Base-by-base conservation (phyloP, 1,140 invertebrate genomes). In the Conus ventricosus region DNA sequence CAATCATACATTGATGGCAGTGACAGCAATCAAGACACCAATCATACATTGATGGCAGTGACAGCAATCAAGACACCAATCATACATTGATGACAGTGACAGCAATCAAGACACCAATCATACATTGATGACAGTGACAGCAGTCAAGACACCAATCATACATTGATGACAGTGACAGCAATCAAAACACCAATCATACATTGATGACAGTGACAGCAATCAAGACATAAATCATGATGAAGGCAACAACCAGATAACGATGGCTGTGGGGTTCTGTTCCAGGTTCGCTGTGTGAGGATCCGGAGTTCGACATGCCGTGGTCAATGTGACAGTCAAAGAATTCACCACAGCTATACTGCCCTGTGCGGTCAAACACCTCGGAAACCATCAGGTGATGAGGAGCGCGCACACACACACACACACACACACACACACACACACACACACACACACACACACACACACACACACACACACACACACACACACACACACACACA, bases 311-410 rank as follows among this genome's bases (percentile, higher is more conserved):
- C 87, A 98, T 98, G 92, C 97, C 97, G 97, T 99, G 91, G 97
- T 97, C 57, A 99, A 99, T 95, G 97, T 99, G 63, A 99, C 98
- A 13, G 98, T 98, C 13, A 97, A 97, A 60, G 97, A 98, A 13
- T 98, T 98, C 13, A 96, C 97, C 71, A 98, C 98, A 94, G 98
- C 98, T 17, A 96, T 98, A 5, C 96, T 99, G 57, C 97, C 98
- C 27, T 99, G 98, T 94, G 97, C 99, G 87, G 98, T 99, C 51
- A 97, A 98, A 94, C 97, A 98, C 95, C 96, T 99, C n/a, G 97
- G 97, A 91, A 96, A 96, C 91, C 98, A 98, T 94, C 97, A 98
- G 97, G 98, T 98, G 96, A 7, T 51, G 76, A 39, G 76, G 8
- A 20, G 39, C 7, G 10, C 8, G 51, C 25, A 78, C 8, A 78